These are phyloP conservation scores for Leuctra nigra DNA, from an alignment of 2,888 invertebrate genomes.

Conservation along the genomic window DNA sequence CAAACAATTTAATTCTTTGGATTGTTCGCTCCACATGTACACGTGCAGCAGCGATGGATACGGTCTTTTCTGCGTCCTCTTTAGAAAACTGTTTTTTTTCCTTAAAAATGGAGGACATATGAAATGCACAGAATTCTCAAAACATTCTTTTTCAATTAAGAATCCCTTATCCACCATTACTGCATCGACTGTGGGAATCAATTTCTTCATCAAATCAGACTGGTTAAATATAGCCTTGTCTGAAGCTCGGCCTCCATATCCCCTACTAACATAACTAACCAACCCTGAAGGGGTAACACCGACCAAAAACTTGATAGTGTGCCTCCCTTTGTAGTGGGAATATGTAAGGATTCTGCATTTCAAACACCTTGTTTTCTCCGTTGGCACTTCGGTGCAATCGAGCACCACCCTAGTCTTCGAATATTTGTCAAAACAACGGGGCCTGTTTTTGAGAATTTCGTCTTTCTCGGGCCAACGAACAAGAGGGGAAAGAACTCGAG, in stretches of 20 bases:
- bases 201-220: constrained; percentile 17
- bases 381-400: too few species aligned
- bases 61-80: constrained; percentile 19
- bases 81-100: constrained; percentile 25
- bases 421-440: too few species aligned
- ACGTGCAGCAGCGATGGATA: constrained; percentile 26
- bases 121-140: constrained; percentile 18
- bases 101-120: constrained; percentile 27
- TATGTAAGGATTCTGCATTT: too few species aligned
- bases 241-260: constrained; percentile 24
- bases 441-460: too few species aligned
- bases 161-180: constrained; percentile 34
- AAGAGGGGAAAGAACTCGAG: too few species aligned
- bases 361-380: too few species aligned
- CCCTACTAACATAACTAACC: constrained; percentile 23
- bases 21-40: constrained; percentile 30
- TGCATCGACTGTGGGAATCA: constrained; percentile 21
- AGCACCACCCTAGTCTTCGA: too few species aligned
- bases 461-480: too few species aligned
- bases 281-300: constrained; percentile 25
- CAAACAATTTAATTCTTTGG: constrained; percentile 25
- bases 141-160: constrained; percentile 31
- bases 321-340: too few species aligned
- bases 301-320: constrained; percentile 24
- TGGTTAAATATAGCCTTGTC: constrained; percentile 23